A percentile compares a stretch with the other conserved stretches of the same genome.
Evolutionary conservation across 2,797 vertebrate genomes (phyloP).

Genomic region (Falco concolor): DNA sequence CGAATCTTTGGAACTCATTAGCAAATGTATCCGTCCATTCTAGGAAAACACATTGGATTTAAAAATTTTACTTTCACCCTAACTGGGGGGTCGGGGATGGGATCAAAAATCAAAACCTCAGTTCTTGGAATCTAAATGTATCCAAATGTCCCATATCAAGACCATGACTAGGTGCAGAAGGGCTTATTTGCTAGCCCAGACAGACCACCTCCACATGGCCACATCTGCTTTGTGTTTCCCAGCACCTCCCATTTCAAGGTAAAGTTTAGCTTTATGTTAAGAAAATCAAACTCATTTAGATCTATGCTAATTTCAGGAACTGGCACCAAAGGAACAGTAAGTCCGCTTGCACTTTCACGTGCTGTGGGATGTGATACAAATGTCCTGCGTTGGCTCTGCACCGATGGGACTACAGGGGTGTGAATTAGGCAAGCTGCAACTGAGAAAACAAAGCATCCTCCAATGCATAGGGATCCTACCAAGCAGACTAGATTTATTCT

Average conservation of each 20-base stretch:
- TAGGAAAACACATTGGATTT: neutral
- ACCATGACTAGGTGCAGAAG: neutral
- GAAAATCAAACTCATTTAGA: neutral
- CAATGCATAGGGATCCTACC: neutral
- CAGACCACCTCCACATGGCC: neutral
- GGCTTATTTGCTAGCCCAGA: neutral
- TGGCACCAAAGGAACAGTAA: neutral
- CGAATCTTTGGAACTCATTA: neutral
- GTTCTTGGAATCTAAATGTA: neutral
- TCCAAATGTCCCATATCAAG: neutral
- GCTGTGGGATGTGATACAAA: neutral
- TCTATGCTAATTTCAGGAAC: neutral
- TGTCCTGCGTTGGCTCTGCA: neutral
- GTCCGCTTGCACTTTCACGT: neutral
- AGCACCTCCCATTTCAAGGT: neutral
- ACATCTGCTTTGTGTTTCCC: neutral
- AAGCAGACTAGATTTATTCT: neutral
- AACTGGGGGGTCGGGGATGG: neutral
- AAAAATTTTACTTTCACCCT: neutral
- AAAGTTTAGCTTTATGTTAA: neutral
- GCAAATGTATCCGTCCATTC: neutral
- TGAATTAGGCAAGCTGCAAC: neutral
- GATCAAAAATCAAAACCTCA: neutral
- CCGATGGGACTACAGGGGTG: neutral
- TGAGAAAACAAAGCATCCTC: neutral